Percentiles rank a stretch among this genome's conserved stretches.
Evolutionary conservation across 2,113 vertebrate genomes (phyloP).

Genomic region (Planiliza haematocheilus): DNA sequence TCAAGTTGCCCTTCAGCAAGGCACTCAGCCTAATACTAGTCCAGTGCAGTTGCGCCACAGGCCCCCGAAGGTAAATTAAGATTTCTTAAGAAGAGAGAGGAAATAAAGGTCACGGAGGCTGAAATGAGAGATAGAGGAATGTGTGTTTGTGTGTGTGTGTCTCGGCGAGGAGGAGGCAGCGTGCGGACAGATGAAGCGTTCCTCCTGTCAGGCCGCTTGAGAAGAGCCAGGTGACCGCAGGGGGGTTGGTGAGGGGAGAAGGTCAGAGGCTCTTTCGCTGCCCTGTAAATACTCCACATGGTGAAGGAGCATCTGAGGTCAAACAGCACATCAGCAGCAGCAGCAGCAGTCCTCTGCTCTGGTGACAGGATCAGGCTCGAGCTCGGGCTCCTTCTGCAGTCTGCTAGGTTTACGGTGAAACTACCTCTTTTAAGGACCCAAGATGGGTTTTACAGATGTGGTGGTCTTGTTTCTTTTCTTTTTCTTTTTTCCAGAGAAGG

Average conservation of each 20-base stretch:
- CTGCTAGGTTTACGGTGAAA: conserved; percentile 5
- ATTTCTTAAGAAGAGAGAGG: conserved; percentile 18
- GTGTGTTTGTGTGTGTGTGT: conserved; percentile 45
- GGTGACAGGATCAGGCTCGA: conserved; percentile 39
- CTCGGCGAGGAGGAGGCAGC: conserved; percentile 33
- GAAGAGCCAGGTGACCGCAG: conserved; percentile 71
- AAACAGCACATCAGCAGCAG: conserved; percentile 53
- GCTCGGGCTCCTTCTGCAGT: conserved; percentile 14
- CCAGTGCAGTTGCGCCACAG: not conserved
- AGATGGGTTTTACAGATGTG: not conserved
- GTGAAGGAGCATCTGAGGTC: conserved; percentile 61
- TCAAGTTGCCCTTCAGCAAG: conserved; percentile 19
- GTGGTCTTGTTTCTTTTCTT: not conserved
- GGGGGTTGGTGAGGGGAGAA: conserved; percentile 27
- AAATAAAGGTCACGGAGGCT: conserved; percentile 50
- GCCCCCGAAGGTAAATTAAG: conserved; percentile 22
- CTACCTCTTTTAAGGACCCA: conserved; percentile 6
- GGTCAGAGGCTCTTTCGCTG: conserved; percentile 64
- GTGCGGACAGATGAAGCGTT: conserved; percentile 62
- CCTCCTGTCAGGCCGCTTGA: conserved; percentile 67
- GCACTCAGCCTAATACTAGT: not conserved
- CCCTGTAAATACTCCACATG: conserved; percentile 73
- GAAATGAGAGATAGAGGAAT: conserved; percentile 66
- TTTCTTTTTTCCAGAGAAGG: not conserved
- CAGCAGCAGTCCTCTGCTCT: conserved; percentile 21